Evolutionary conservation across 2,113 vertebrate species (phyloP).

Genomic region (Macquaria ambigua): DNA sequence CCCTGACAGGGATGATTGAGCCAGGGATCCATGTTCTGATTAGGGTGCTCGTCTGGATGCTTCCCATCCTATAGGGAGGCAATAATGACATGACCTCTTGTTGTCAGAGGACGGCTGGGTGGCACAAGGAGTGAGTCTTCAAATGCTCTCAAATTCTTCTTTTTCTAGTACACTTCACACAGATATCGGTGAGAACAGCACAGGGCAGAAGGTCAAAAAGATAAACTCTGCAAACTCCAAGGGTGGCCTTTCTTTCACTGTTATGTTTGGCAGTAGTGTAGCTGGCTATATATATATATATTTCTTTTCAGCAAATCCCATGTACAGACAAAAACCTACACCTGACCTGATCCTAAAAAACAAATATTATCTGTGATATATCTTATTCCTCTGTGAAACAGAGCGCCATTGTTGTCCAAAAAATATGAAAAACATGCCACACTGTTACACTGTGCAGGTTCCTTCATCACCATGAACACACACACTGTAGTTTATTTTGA

Average conservation of each 20-base stretch:
- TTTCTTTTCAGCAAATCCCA: no score
- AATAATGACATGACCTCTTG: conserved; percentile 84
- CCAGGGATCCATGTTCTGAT: conserved; percentile 87
- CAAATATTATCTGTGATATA: no score
- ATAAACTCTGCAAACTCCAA: conserved; percentile 12
- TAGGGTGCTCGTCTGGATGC: conserved; percentile 84
- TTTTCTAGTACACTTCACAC: conserved; percentile 24
- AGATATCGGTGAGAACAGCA: conserved; percentile 9
- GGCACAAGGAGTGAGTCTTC: conserved; percentile 37
- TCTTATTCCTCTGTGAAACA: neutral
- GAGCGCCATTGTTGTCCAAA: neutral
- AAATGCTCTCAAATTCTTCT: conserved; percentile 46
- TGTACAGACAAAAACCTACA: no score
- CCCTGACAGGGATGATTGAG: conserved; percentile 93
- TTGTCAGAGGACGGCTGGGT: conserved; percentile 64
- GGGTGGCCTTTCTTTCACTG: neutral
- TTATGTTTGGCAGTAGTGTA: neutral
- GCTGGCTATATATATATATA: neutral
- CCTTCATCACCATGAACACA: neutral
- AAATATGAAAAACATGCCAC: neutral
- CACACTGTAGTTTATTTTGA: neutral
- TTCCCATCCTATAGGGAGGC: conserved; percentile 81
- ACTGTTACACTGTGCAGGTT: neutral
- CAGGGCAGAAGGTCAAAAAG: conserved; percentile 27
- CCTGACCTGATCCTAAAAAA: no score